Conservation (phyloP, 2,113 vertebrate species). For the Oncorhynchus mykiss region DNA sequence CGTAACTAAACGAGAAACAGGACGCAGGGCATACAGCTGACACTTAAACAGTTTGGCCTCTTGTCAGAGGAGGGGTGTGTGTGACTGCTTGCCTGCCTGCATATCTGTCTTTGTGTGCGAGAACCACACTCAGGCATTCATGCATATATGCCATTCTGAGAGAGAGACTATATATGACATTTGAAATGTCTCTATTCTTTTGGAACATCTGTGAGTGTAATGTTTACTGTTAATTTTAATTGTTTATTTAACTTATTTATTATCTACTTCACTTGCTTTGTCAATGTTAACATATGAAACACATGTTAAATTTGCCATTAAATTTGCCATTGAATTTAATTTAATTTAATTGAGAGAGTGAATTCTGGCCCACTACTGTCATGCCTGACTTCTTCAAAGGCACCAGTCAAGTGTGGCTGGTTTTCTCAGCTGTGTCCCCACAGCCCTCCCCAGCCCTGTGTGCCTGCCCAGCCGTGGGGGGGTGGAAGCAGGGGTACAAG, state of each 20-base stretch:
- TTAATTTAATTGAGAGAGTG: too few species aligned
- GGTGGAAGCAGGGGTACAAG: conserved; percentile 18
- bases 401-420: conserved; percentile 56
- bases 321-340: too few species aligned
- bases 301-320: too few species aligned
- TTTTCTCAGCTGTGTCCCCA: conserved; percentile 74
- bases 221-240: too few species aligned
- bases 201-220: too few species aligned
- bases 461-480: conserved; percentile 54
- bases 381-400: conserved; percentile 63
- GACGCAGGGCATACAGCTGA: conserved; percentile 12
- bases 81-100: conserved; percentile 13
- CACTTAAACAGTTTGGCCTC: conserved; percentile 2
- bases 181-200: too few species aligned
- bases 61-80: conserved; percentile 7
- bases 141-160: conserved; percentile 49
- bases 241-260: too few species aligned
- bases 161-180: conserved; percentile 8
- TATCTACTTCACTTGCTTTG: too few species aligned
- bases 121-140: conserved; percentile 32
- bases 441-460: conserved; percentile 26
- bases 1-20: conserved; percentile 21
- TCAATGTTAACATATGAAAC: too few species aligned
- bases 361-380: conserved; percentile 19
- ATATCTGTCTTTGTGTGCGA: conserved; percentile 18